Percentiles rank a stretch among this genome's conserved stretches.
Evolutionary conservation across 2,888 invertebrate species (phyloP).

Genomic region (Amiota communis): DNA sequence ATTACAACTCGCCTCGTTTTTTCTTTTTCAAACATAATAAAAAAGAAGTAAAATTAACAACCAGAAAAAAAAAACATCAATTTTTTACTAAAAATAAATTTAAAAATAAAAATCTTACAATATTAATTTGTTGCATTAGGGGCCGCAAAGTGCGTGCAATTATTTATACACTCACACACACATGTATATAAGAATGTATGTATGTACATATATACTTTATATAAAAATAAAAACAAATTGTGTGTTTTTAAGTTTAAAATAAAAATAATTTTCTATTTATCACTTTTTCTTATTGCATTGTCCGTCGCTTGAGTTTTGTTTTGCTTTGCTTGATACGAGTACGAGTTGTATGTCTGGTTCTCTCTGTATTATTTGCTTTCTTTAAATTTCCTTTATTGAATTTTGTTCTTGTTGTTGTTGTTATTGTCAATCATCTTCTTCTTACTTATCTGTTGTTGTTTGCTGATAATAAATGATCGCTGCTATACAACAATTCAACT

Average conservation of each 20-base stretch:
- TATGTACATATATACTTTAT: not conserved
- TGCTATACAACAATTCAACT: constrained; percentile 55
- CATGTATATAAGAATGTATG: not conserved
- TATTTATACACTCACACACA: not conserved
- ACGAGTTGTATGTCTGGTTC: not conserved
- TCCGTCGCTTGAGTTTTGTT: too few species aligned
- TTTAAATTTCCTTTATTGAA: constrained; percentile 20
- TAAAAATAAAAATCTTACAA: too few species aligned
- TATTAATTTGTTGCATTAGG: too few species aligned
- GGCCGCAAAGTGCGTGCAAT: not conserved
- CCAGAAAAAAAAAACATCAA: too few species aligned
- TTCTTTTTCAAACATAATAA: not conserved
- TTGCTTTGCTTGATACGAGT: too few species aligned
- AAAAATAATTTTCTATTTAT: too few species aligned
- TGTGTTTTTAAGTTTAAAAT: not conserved
- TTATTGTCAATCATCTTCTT: not conserved
- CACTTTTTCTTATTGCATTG: too few species aligned
- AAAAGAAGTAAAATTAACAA: constrained; percentile 6
- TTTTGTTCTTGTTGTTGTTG: constrained; percentile 3
- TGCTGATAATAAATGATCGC: constrained; percentile 54
- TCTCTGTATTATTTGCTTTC: not conserved
- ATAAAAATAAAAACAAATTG: too few species aligned
- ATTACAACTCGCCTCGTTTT: not conserved
- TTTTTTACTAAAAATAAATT: too few species aligned
- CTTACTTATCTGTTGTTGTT: constrained; percentile 51